Base-by-base conservation (phyloP, 1,140 invertebrate genomes). In the Heliconius hewitsoni region DNA sequence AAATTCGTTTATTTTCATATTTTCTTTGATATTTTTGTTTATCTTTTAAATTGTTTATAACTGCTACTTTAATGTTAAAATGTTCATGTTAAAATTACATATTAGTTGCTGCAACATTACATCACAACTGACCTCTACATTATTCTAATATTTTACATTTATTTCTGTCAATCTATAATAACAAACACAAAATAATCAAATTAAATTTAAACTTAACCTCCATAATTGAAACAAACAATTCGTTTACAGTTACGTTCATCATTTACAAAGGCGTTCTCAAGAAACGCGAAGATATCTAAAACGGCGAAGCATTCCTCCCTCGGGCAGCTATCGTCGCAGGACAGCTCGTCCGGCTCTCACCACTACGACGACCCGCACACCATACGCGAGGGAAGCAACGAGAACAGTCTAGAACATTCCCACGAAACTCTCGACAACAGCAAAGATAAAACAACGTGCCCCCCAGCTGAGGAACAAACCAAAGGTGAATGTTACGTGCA, bases 231-330 rank as follows among this genome's bases (percentile, higher is more conserved):
- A 72, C 73, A 39, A 78, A 72, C 50, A 75, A 78, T 78, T 80
- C 57, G 16, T 66, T 60, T 42, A 73, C 95, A 98, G 98, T 94
- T 99, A 60, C 95, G 98, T 60, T 99, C 98, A 93, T 99, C 98
- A 18, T 99, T 99, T 93, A 99, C 98, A 83, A 99, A 99, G 95
- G 99, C 99, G n/a, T 99, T 99, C 92, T 98, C 98, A 8, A 94
- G 96, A 76, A 96, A 96, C 88, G 96, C 96, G 81, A 96, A 96
- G 94, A 96, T 96, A 80, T 96, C 96, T 34, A 96, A 96, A 93
- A 95, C 96, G 82, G 95, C 96, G 80, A 95, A 96, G 76, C 95
- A 96, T 85, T 90, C 94, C 11, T 95, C 94, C 84, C 91, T 95
- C 87, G 93, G 95, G 84, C 91, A 95, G 73, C 84, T 95, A 84